These are phyloP conservation scores for Slavum lentiscoides DNA, from an alignment of 2,888 invertebrate species.

Conservation along the genomic window DNA sequence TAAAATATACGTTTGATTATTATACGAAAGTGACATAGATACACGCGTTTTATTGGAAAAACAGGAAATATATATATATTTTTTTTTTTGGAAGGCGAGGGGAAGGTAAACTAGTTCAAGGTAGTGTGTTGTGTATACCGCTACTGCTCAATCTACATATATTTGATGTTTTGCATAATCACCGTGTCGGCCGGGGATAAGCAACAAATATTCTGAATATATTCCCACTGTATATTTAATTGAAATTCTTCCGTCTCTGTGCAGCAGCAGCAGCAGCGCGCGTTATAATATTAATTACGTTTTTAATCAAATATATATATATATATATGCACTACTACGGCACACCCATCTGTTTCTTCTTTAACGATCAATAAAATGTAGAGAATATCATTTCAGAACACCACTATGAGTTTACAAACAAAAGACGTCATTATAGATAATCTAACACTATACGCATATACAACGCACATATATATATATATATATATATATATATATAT, in stretches of 20 bases:
- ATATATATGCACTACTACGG: neutral
- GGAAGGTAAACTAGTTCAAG: neutral
- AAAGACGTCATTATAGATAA: conserved; percentile 1
- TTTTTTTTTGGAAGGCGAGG: too few relatives aligned
- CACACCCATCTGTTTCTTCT: conserved; percentile 32
- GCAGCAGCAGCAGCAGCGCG: too few relatives aligned
- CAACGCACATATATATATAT: too few relatives aligned
- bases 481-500: too few relatives aligned
- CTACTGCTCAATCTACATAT: neutral
- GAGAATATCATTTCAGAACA: conserved; percentile 33
- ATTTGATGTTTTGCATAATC: conserved; percentile 20
- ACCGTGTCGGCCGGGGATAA: neutral
- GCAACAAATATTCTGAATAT: conserved; percentile 20
- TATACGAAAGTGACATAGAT: too few relatives aligned
- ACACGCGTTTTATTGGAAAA: too few relatives aligned
- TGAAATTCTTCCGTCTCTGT: conserved; percentile 39
- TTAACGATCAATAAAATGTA: conserved; percentile 45
- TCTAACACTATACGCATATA: neutral
- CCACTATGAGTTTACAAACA: conserved; percentile 25
- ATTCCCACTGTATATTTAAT: conserved; percentile 36
- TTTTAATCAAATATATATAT: conserved; percentile 48
- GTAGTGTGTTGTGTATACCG: too few relatives aligned
- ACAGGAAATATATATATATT: neutral
- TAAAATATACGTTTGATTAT: too few relatives aligned
- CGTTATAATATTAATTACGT: conserved; percentile 32